Evolutionary conservation across 2,797 vertebrate species (phyloP), one percentile per base, ranked within the genome.

Genomic region (Gymnothorax javanicus): DNA sequence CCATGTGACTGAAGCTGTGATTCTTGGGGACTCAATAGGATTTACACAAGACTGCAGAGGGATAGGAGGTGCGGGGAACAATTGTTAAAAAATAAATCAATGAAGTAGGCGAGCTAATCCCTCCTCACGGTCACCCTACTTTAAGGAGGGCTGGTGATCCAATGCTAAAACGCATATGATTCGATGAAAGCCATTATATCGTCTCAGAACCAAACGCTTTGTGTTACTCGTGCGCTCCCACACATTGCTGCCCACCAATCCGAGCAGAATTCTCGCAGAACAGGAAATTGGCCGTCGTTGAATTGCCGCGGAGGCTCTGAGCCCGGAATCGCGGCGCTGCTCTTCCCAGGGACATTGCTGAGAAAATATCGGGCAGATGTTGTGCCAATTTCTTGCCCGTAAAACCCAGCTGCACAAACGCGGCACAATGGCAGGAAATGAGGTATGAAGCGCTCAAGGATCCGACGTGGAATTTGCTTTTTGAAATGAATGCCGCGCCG

Each of bases 341-440:
- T 12, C 13, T 52, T 52, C 73, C 73, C 73, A 20, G 15, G 33
- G 73, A 77, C 52, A 54, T 20, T 54, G 75, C 54, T 52, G 75
- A 50, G 75, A 79, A 23, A 79, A 79, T 54, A n/a, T 79, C n/a
- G 75, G 43, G 50, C 75, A 79, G 73, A 77, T 52, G 73, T 52
- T 43, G 20, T 17, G 50, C 75, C 43, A n/a, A 54, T 17, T 75
- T 27, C 27, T 20, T 77, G 50, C 52, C 73, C 43, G 8, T 23
- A 4, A 7, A 23, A n/a, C 13, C 1, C 50, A 79, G n/a, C 75
- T 79, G 75, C 50, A 50, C 50, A 54, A 54, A 54, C 11, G 17
- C 20, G 7, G 43, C 50, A 54, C 43, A 54, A 54, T 23, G 23
- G 15, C 75, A 3, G 7, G 33, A 54, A 54, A 77, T 52, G 20